Evolutionary conservation across 2,888 invertebrate genomes (phyloP).

Genomic region (Kryphioiulus occultus): DNA sequence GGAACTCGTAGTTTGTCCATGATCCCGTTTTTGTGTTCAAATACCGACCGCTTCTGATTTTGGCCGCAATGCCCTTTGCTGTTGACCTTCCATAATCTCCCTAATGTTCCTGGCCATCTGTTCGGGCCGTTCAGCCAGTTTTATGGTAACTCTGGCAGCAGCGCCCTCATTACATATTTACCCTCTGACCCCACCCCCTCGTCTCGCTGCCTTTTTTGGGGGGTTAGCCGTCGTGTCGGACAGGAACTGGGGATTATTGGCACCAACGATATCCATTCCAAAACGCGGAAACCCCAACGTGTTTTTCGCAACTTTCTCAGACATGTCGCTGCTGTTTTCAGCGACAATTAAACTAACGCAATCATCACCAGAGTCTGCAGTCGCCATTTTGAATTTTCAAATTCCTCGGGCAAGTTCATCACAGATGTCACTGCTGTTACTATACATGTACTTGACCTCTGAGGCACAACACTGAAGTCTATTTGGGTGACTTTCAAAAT

Average conservation of each 20-base stretch:
- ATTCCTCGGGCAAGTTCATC: too few species aligned
- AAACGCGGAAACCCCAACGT: not conserved
- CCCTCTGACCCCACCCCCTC: not conserved
- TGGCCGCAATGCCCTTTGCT: not conserved
- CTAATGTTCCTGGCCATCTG: not conserved
- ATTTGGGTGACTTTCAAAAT: too few species aligned
- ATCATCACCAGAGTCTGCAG: too few species aligned
- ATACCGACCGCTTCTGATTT: not conserved
- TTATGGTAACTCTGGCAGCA: not conserved
- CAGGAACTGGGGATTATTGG: constrained; percentile 5
- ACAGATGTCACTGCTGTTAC: too few species aligned
- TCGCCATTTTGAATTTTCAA: too few species aligned
- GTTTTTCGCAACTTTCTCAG: not conserved
- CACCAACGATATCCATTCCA: not conserved
- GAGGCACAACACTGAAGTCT: too few species aligned
- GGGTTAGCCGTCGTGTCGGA: not conserved
- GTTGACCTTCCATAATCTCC: not conserved
- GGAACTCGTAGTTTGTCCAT: not conserved
- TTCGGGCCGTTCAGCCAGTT: not conserved
- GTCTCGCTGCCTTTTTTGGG: not conserved
- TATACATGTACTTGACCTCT: too few species aligned
- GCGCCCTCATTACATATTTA: not conserved
- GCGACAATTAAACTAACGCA: too few species aligned
- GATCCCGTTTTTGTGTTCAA: not conserved
- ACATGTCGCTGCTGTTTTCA: too few species aligned